These are phyloP conservation scores for Mirza zaza DNA, from an alignment of 2,113 vertebrate genomes.

Conservation along the genomic window DNA sequence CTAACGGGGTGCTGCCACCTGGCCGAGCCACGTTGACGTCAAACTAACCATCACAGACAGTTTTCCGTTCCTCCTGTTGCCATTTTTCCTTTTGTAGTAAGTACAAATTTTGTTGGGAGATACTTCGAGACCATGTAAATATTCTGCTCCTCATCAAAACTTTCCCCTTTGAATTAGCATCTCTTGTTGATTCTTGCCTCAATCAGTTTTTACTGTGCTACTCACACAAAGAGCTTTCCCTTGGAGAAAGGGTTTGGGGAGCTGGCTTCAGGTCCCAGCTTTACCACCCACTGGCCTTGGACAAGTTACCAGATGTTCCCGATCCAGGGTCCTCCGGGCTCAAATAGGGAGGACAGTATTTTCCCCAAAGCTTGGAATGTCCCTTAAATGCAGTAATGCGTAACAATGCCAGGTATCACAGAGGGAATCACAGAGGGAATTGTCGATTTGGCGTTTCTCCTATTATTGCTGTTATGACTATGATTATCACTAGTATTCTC, in stretches of 20 bases:
- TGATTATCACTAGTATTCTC: neutral
- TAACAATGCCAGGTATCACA: neutral
- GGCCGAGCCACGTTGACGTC: neutral
- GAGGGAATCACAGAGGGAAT: neutral
- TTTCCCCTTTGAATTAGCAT: neutral
- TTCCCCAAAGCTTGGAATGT: neutral
- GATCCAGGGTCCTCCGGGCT: neutral
- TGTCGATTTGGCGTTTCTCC: neutral
- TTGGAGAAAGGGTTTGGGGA: neutral
- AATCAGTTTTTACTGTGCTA: neutral
- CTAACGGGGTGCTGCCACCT: neutral
- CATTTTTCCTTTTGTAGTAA: neutral
- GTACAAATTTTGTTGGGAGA: neutral
- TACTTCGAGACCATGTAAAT: neutral
- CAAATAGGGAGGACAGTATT: neutral
- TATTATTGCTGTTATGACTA: neutral
- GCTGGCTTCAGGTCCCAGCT: neutral
- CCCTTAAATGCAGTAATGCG: neutral
- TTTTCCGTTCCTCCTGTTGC: neutral
- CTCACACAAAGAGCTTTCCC: neutral
- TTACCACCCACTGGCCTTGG: neutral
- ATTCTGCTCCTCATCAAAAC: neutral
- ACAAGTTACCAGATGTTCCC: neutral
- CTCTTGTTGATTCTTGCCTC: neutral
- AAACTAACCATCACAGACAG: neutral